Percentiles rank a stretch among this genome's conserved stretches.
phyloP scores from a whole-genome alignment of 2,888 invertebrate genomes.

The Lasioglossum malachurum region DNA sequence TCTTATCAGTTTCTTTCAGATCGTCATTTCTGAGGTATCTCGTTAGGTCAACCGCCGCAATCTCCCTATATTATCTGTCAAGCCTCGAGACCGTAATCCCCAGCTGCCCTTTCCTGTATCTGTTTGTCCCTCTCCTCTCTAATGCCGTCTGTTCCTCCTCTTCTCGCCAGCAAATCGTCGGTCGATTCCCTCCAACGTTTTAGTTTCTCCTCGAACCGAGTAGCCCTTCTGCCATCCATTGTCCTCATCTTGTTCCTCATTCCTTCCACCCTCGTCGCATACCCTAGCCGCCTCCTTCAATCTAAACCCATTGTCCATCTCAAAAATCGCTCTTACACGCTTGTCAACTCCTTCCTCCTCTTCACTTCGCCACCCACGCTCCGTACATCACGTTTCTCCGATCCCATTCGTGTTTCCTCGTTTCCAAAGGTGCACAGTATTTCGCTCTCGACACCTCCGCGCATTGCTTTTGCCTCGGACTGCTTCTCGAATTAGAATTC shows the following conservation, averaged over 20 bases:
- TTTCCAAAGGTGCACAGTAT: background rate
- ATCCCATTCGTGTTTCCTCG: background rate
- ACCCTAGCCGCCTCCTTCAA: constrained; percentile 4
- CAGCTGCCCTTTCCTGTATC: background rate
- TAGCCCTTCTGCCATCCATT: background rate
- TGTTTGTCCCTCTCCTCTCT: constrained; percentile 2
- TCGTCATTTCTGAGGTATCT: background rate
- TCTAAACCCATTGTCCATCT: constrained; percentile 5
- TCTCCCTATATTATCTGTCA: background rate
- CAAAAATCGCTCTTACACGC: background rate
- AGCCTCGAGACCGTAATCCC: background rate
- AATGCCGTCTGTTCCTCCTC: background rate
- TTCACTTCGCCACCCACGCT: background rate
- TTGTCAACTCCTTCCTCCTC: background rate
- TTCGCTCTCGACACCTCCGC: background rate
- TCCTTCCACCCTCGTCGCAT: background rate
- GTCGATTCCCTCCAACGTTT: background rate
- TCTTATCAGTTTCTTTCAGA: background rate
- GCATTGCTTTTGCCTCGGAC: background rate
- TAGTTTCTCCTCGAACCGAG: constrained; percentile 2
- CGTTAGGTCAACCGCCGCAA: background rate
- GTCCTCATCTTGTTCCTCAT: background rate
- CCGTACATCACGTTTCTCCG: background rate
- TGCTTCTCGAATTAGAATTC: background rate
- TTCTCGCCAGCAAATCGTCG: background rate